Conservation (phyloP, 2,113 vertebrate species). For the Vulpes vulpes region DNA sequence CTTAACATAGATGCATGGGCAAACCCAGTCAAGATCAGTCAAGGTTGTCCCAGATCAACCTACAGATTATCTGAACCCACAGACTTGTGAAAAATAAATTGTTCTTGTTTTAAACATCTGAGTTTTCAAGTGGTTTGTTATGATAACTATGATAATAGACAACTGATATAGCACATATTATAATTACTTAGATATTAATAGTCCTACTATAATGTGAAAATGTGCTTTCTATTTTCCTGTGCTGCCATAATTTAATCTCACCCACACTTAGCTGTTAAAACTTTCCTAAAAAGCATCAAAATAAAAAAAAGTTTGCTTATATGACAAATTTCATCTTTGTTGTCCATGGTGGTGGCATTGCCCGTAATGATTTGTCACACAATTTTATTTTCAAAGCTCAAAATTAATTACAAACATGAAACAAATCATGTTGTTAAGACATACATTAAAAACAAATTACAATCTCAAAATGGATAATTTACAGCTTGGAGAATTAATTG, state of each 20-base stretch:
- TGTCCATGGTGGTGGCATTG: conserved; percentile 73
- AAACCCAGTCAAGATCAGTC: background rate
- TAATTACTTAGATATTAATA: background rate
- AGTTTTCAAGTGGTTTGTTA: background rate
- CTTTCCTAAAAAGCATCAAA: conserved; percentile 22
- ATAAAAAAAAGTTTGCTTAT: conserved; percentile 69
- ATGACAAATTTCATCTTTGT: conserved; percentile 78
- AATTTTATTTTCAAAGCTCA: conserved; percentile 87
- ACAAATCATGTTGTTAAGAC: conserved; percentile 88
- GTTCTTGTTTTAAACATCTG: background rate
- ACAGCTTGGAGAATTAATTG: conserved; percentile 84
- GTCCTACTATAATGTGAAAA: background rate
- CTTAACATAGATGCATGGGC: background rate
- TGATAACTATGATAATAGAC: background rate
- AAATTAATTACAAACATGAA: conserved; percentile 88
- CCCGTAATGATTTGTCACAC: conserved; percentile 82
- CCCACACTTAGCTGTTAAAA: background rate
- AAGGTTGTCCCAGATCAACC: background rate
- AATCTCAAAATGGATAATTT: conserved; percentile 86
- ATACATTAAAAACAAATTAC: conserved; percentile 86
- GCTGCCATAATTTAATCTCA: background rate
- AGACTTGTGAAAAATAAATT: background rate
- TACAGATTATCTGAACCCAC: background rate
- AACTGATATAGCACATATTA: background rate
- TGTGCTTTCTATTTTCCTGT: background rate